These are phyloP conservation scores for Scartelaos histophorus DNA, from an alignment of 2,113 vertebrate genomes.

Conservation along the genomic window DNA sequence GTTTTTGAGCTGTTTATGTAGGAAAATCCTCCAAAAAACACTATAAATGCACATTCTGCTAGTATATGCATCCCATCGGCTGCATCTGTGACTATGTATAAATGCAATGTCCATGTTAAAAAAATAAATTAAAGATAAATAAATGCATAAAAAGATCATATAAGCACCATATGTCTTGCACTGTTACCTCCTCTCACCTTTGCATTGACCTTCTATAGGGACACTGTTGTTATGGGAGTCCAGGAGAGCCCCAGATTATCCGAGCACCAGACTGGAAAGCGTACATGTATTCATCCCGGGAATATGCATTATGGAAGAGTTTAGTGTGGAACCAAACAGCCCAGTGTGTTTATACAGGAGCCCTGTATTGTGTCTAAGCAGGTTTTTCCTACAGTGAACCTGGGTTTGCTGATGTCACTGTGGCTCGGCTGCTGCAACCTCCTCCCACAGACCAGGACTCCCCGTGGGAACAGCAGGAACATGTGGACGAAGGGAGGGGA, in stretches of 20 bases:
- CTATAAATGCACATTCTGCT: too few species aligned
- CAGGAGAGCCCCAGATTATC: not conserved
- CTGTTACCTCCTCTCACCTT: not conserved
- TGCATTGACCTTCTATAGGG: not conserved
- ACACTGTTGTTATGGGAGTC: too few species aligned
- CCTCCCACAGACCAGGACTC: constrained; percentile 26
- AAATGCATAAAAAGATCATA: too few species aligned
- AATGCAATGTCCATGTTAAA: too few species aligned
- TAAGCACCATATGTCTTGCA: too few species aligned
- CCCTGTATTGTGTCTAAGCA: constrained; percentile 21
- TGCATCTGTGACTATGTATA: too few species aligned
- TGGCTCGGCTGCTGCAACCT: constrained; percentile 30
- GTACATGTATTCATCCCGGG: not conserved
- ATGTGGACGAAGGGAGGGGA: not conserved
- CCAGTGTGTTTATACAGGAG: constrained; percentile 22
- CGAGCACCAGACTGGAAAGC: not conserved
- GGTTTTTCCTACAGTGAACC: constrained; percentile 7
- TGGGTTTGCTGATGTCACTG: constrained; percentile 33
- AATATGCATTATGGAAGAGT: not conserved
- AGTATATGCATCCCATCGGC: too few species aligned
- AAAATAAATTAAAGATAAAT: too few species aligned
- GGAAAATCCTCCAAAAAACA: too few species aligned
- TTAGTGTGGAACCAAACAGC: constrained; percentile 13
- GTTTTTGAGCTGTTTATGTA: too few species aligned
- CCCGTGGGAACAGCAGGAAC: not conserved